Percentiles rank a stretch among this genome's conserved stretches.
These are phyloP conservation scores for Calliphora vicina DNA, from an alignment of 1,140 invertebrate genomes.

Conservation along the genomic window DNA sequence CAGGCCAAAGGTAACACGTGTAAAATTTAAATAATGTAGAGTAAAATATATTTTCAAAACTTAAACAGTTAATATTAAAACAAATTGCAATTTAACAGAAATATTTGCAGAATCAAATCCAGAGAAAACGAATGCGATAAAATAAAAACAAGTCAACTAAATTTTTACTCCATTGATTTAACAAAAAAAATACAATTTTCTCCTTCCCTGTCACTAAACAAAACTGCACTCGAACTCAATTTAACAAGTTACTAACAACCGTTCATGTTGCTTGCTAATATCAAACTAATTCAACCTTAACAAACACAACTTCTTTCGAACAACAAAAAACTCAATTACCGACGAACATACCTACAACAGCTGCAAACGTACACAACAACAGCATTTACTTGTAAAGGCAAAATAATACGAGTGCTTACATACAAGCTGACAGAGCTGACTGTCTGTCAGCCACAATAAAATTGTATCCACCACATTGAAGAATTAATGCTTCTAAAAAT, in stretches of 20 bases:
- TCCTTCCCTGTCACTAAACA: neutral
- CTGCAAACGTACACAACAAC: neutral
- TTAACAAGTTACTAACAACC: neutral
- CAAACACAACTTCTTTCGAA: slow-evolving; percentile 12
- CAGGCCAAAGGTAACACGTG: slow-evolving; percentile 19
- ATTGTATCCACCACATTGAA: neutral
- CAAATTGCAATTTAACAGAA: neutral
- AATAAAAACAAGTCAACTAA: neutral
- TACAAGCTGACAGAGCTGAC: neutral
- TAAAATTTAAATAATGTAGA: neutral
- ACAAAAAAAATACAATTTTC: neutral
- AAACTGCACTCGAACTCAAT: neutral
- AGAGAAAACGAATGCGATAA: neutral
- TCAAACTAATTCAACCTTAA: slow-evolving; percentile 21
- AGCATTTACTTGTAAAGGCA: neutral
- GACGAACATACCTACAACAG: slow-evolving; percentile 17
- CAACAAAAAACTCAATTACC: neutral
- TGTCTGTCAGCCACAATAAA: neutral
- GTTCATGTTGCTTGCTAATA: slow-evolving; percentile 15
- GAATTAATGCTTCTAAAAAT: neutral
- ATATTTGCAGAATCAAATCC: neutral
- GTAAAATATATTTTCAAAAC: neutral
- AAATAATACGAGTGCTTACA: neutral
- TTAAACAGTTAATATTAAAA: neutral
- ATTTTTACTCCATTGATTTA: neutral